Evolutionary conservation across 2,113 vertebrate genomes (phyloP).

Genomic region (Thryonomys swinderianus): DNA sequence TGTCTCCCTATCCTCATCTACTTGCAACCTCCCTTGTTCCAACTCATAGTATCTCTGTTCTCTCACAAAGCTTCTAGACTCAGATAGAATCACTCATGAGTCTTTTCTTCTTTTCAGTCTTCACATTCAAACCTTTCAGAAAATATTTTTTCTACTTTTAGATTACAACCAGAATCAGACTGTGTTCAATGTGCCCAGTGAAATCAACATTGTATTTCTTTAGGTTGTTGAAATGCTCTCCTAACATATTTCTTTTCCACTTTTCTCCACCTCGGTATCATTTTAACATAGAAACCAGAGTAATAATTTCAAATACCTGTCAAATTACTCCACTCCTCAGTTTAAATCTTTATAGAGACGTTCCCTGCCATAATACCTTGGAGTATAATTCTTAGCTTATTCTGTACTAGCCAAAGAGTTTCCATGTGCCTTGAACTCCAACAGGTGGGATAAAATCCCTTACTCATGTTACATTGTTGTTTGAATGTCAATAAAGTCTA

Average conservation of each 20-base stretch:
- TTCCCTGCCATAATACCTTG: neutral
- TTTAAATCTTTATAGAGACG: neutral
- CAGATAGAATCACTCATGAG: neutral
- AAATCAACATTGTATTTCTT: neutral
- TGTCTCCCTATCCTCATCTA: neutral
- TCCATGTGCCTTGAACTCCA: neutral
- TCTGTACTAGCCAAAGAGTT: neutral
- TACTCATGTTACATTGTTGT: neutral
- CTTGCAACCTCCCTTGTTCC: neutral
- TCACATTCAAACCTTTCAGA: neutral
- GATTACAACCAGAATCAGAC: neutral
- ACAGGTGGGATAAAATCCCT: neutral
- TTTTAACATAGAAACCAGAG: neutral
- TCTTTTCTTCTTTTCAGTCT: neutral
- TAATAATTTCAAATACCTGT: neutral
- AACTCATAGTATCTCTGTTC: neutral
- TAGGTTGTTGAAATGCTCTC: neutral
- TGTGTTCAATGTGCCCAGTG: neutral
- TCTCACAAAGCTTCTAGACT: neutral
- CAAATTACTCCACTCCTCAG: neutral
- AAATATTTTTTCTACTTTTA: neutral
- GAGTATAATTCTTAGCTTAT: neutral
- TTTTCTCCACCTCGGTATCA: neutral
- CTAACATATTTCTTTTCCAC: neutral
- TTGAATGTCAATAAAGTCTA: neutral